Percentiles rank a stretch among this genome's conserved stretches.
phyloP scores from a whole-genome alignment of 2,797 vertebrate species.

The Sebastes oblongus region DNA sequence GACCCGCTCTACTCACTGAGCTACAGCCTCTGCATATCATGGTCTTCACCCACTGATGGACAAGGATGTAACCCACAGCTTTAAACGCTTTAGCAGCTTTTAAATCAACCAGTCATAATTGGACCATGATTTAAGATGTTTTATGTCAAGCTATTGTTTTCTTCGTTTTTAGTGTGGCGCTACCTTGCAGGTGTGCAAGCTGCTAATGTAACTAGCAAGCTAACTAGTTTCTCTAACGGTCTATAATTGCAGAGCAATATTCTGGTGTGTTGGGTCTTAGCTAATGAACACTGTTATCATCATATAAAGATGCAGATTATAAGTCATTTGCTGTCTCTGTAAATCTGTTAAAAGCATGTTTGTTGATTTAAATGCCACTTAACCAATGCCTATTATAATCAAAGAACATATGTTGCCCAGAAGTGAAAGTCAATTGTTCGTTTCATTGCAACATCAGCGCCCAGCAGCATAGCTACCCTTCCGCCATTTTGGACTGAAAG shows the following conservation, averaged over 20 bases:
- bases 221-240: neutral
- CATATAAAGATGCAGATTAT: neutral
- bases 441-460: too few relatives aligned
- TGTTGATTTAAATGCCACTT: neutral
- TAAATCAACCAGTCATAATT: neutral
- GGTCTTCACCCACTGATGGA: too few relatives aligned
- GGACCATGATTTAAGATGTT: neutral
- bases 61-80: neutral
- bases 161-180: neutral
- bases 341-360: neutral
- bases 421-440: too few relatives aligned
- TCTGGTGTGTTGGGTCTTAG: too few relatives aligned
- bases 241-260: neutral
- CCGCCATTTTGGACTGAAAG: too few relatives aligned
- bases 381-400: neutral
- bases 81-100: neutral
- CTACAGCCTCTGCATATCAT: too few relatives aligned
- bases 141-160: neutral
- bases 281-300: too few relatives aligned
- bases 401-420: fast-evolving
- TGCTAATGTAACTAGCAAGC: neutral
- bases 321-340: too few relatives aligned
- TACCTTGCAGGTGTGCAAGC: neutral
- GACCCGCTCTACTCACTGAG: too few relatives aligned
- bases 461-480: too few relatives aligned